Evolutionary conservation across 1,140 invertebrate species (phyloP), one percentile per base, ranked within the genome.

Genomic region (Rhizoglyphus robini): DNA sequence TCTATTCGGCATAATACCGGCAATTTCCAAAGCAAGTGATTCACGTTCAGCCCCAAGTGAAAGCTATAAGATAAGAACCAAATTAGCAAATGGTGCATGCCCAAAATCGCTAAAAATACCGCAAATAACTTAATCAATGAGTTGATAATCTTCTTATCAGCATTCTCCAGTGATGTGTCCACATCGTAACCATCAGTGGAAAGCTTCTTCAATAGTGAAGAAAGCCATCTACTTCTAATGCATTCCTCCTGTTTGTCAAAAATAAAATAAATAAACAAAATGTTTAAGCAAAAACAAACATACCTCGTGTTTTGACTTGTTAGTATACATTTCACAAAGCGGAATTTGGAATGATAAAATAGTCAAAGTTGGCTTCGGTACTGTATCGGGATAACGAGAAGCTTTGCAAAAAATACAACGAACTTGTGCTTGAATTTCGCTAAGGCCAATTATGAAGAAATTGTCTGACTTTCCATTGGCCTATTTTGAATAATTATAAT

Each of bases 121-220:
- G 88, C 89, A 80, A 96, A 94, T 25, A 94, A 74, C 77, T 90
- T 91, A 67, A 96, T 82, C 30, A 91, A 81, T n/a, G 83, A 81
- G 74, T 91, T 85, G 68, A 86, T 83, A 4, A 82, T 80, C 23
- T 79, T 75, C 72, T 83, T 84, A 5, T 82, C 79, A 8, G 80
- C 77, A 41, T 83, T 79, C 5, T 86, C 83, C 65, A 73, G 69
- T 46, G 76, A 75, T 58, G 70, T 72, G 11, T 75, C 75, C 4
- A 74, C 68, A 30, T 76, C 74, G 68, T 68, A 75, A 18, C 69
- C 72, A 46, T 73, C 72, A 54, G 63, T 60, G 5, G 66, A 46
- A 5, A 70, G 49, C 23, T 38, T 30, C 15, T 51, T 48, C 32
- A 68, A 30, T 4, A 66, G 30, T 20, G 38, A 25, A 20, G 30